Evolutionary conservation across 2,888 invertebrate genomes (phyloP), one percentile per base, ranked within the genome.

Genomic region (Lasioglossum marginatum): DNA sequence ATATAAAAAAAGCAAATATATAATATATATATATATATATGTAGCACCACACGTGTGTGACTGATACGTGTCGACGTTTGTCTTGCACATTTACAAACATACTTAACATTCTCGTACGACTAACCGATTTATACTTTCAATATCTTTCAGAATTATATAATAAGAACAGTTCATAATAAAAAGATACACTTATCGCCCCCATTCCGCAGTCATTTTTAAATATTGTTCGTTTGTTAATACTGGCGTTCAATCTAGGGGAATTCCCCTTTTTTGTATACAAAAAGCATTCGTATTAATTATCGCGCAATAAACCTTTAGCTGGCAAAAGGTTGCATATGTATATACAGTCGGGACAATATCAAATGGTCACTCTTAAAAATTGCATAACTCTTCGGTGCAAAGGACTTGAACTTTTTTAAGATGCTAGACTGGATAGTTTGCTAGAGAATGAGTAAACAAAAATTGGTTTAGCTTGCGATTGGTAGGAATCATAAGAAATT

Each of bases 1-100:
- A 88, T 90, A 89, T 91, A 88, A 90, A 70, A 66, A 91, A 89
- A 90, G 83, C 89, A 87, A 79, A 89, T 84, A 84, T 84, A 74
- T 84, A 74, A 77, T 87, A 57, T 57, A 57, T 52, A 57, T 48
- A 52, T 52, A 48, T 23, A 77, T 87, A 85, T 88, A 84, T 87
- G 75, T 86, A 90, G 90, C 90, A 90, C 90, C 90, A 90, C 87
- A 84, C 85, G 81, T 85, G 70, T 83, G 77, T 86, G 82, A 89
- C 85, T 89, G 83, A 80, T 78, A 66, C 84, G 71, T 85, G 89
- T 73, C 27, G 76, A 86, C 72, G 72, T 57, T 83, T 73, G 81
- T 85, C 70, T 79, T 76, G 78, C 81, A 75, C 60, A 75, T 85
- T 86, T 60, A 66, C 68, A 66, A 86, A 79, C 66, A 84, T 81